A percentile compares a stretch with the other conserved stretches of the same genome.
Evolutionary conservation across 2,113 vertebrate genomes (phyloP).

Genomic region (Elgaria multicarinata): DNA sequence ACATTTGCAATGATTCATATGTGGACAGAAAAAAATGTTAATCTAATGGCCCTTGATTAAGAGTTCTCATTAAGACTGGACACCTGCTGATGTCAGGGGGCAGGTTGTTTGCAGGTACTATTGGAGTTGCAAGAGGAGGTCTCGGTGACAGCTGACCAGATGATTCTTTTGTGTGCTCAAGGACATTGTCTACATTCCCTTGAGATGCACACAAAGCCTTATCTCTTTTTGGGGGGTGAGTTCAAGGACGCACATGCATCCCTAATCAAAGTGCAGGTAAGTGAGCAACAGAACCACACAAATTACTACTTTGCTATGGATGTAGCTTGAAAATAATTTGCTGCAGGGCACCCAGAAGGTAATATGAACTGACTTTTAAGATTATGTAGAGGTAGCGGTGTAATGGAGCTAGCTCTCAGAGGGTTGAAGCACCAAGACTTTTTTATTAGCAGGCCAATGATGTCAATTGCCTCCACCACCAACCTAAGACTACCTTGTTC

Average conservation of each 20-base stretch:
- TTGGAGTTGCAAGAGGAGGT: not conserved
- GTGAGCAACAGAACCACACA: not conserved
- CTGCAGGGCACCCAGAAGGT: not conserved
- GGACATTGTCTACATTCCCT: not conserved
- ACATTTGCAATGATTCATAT: too few relatives aligned
- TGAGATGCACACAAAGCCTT: not conserved
- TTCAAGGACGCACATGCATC: not conserved
- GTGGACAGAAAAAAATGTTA: too few relatives aligned
- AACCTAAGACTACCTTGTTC: too few relatives aligned
- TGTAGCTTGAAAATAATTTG: not conserved
- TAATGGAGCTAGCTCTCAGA: too few relatives aligned
- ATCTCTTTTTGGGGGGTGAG: not conserved
- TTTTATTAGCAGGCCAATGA: too few relatives aligned
- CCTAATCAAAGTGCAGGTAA: not conserved
- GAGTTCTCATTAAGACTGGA: too few relatives aligned
- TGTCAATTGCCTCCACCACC: too few relatives aligned
- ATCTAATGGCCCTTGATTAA: too few relatives aligned
- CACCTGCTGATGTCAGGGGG: too few relatives aligned
- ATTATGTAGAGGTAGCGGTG: not conserved
- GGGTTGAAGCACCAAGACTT: too few relatives aligned
- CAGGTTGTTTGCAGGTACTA: too few relatives aligned
- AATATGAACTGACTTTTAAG: not conserved
- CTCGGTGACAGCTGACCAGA: not conserved
- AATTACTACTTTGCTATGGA: not conserved
- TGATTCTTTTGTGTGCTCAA: not conserved